A percentile compares a stretch with the other conserved stretches of the same genome.
Evolutionary conservation across 2,888 invertebrate species (phyloP).

Genomic region (Drosophila atripex): DNA sequence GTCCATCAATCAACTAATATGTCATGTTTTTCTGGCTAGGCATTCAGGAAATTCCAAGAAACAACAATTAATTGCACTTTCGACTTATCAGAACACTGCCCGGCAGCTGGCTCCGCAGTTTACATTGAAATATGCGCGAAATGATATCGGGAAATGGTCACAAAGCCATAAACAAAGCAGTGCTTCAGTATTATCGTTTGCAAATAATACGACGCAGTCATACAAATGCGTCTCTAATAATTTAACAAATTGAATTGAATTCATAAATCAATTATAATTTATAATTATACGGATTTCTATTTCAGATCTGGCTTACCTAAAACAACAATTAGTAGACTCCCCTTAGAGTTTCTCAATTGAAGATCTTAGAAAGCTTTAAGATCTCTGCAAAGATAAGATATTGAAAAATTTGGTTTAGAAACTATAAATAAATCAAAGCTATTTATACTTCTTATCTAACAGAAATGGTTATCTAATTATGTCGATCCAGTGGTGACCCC

Average conservation of each 20-base stretch:
- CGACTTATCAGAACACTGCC: constrained; percentile 23
- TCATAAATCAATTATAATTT: not conserved
- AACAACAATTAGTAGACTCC: constrained; percentile 1
- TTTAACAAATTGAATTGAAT: not conserved
- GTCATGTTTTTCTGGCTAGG: not conserved
- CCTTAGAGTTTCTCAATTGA: constrained; percentile 51
- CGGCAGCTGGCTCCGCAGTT: constrained; percentile 15
- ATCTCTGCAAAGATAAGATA: constrained; percentile 52
- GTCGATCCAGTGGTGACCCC: constrained; percentile 15
- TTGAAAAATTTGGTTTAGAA: not conserved
- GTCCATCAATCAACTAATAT: not conserved
- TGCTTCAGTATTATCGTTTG: constrained; percentile 14
- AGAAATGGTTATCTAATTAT: constrained; percentile 14
- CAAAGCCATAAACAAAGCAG: constrained; percentile 35
- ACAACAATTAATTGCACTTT: constrained; percentile 4
- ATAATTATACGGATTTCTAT: not conserved
- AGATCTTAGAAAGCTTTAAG: constrained; percentile 40
- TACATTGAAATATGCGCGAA: constrained; percentile 17
- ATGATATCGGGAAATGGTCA: constrained; percentile 18
- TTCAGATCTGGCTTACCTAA: constrained; percentile 46
- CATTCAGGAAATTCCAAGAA: not conserved
- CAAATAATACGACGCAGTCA: constrained; percentile 44
- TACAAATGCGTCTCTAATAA: constrained; percentile 43
- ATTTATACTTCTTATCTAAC: not conserved
- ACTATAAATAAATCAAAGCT: constrained; percentile 27